Base-by-base conservation (phyloP, 2,888 invertebrate genomes). In the Xestobium rufovillosum region DNA sequence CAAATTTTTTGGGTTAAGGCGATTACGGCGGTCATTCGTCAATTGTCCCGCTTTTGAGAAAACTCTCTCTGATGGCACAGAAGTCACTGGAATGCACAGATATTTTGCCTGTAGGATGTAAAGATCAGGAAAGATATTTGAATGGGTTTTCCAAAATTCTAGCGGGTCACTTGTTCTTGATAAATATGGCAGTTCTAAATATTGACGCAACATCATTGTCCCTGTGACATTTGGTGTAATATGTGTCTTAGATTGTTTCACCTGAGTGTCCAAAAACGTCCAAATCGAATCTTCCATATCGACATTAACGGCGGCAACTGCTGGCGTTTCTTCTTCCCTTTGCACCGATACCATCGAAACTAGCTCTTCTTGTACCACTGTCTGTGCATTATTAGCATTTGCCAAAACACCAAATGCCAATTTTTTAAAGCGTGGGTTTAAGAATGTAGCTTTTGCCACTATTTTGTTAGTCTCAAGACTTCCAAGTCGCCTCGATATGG, bases 41-140 rank as follows among this genome's bases (percentile, higher is more conserved):
- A 37, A 8, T 25, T 36, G 39, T 16, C 43, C 43, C n/a, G 41
- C 31, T 19, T 44, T 37, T 4, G 44, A 44, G 33, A 42, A 44
- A 9, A 39, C 27, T 17, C 44, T n/a, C 38, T 44, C 44, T n/a
- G 42, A 39, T 19, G 44, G 42, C 12, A 34, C 39, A 15, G 44
- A 44, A 4, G 44, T 37, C n/a, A 32, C 37, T 6, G 44, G 37
- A 26, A 42, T 35, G 17, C 33, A 39, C 13, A 36, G 25, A 42
- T 44, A 44, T 39, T 39, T 42, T 27, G 19, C 10, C 26, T 12
- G 4, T 9, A 38, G 3, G 10, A 27, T 25, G 26, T 30, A 34
- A 4, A 39, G n/a, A 25, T 35, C 28, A 10, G 42, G 39, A 14
- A 42, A 36, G 12, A 29, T 32, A 12, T 10, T 11, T 31, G 31